Base-by-base conservation (phyloP, 2,888 invertebrate species). In the Drosophila anomelani region DNA sequence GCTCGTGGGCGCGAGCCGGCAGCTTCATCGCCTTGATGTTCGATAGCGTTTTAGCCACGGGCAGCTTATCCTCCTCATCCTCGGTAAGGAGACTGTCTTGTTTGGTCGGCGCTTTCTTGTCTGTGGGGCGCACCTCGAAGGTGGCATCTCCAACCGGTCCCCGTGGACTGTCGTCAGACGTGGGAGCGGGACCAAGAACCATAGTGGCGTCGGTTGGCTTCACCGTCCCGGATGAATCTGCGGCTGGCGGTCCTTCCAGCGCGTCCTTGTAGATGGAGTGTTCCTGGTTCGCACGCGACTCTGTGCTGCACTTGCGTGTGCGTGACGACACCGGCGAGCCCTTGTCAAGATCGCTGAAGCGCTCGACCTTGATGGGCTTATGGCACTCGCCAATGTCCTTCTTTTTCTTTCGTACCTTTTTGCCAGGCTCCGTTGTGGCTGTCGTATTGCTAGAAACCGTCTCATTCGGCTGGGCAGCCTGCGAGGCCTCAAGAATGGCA, bases 221-320 rank as follows among this genome's bases (percentile, higher is more conserved):
- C 10, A 81, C 69, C 3, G 86, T 85, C 47, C 79, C 83, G 44
- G 60, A 17, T n/a, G 12, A 39, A n/a, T 53, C 34, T 17, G 43
- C 29, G 10, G 34, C 8, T 10, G 76, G 54, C 29, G 72, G 44
- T 26, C 70, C 76, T 17, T 89, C 92, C 69, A 92, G 74, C 0
- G 93, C 93, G 85, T 93, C 93, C 78, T 93, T 93, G 71, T 93
- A 93, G 10, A 93, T 88, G 4, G 93, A 93, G 1, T 87, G 82
- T 38, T 79, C 70, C 20, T 38, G 57, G 13, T 53, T 46, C 15
- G 72, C 47, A 0, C 62, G 69, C 7, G 63, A 51, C 26, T 76
- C 69, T 1, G 43, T 60, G 69, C 76, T 90, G 12, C 80, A 75
- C 23, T 83, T 77, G 29, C 91, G 90, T 17, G 91, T 91, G 1